Percentiles rank a stretch among this genome's conserved stretches.
Conservation (phyloP, 2,113 vertebrate genomes). For the Prunella fulvescens region DNA sequence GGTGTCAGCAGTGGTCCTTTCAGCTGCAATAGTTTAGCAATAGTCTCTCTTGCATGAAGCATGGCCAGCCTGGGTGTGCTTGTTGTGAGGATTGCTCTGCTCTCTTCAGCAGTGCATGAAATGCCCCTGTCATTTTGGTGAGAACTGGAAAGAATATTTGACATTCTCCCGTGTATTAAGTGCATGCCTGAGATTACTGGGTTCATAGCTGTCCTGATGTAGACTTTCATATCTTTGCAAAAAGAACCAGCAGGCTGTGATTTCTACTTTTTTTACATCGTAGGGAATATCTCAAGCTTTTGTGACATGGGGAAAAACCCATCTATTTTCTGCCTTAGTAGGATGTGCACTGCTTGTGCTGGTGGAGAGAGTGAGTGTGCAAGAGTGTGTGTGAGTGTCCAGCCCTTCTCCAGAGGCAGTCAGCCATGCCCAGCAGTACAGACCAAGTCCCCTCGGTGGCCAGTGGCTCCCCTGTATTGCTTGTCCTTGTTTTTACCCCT, state of each 20-base stretch:
- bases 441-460: background rate
- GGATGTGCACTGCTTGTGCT: background rate
- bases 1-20: background rate
- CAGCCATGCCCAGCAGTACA: background rate
- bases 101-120: background rate
- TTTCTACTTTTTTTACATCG: background rate
- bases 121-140: background rate
- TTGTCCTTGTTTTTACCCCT: background rate
- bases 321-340: background rate
- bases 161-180: background rate
- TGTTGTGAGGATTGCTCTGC: background rate
- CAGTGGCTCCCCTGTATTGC: background rate
- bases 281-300: background rate
- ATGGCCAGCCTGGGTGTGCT: fast-evolving
- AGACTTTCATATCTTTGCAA: background rate
- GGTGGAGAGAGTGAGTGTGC: background rate
- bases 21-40: background rate
- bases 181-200: background rate
- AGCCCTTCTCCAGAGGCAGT: background rate
- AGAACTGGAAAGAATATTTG: background rate
- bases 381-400: background rate
- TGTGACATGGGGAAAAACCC: background rate
- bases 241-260: background rate
- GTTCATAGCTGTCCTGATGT: background rate
- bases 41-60: background rate